phyloP scores from a whole-genome alignment of 2,888 invertebrate genomes.

The Conomelus anceps region DNA sequence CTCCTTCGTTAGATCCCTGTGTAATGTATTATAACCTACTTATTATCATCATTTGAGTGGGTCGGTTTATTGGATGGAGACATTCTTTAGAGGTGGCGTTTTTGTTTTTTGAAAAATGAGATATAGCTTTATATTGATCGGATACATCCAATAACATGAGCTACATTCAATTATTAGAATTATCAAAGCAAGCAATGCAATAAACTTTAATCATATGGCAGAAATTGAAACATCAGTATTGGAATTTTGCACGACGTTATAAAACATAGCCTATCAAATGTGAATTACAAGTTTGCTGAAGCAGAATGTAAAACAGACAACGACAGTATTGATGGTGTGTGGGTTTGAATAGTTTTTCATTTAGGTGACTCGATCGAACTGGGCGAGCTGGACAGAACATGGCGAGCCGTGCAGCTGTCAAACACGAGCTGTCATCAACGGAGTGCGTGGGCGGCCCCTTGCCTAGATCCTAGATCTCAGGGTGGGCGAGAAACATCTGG shows the following conservation, averaged over 20 bases:
- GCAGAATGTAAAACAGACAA: background rate
- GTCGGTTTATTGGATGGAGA: background rate
- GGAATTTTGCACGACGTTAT: background rate
- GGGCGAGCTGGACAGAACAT: background rate
- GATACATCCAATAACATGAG: background rate
- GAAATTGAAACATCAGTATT: background rate
- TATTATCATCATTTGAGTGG: background rate
- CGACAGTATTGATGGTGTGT: background rate
- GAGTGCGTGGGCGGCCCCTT: background rate
- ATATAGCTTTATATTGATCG: background rate
- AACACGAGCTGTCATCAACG: background rate
- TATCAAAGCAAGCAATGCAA: background rate
- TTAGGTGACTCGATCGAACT: background rate
- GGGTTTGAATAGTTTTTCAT: background rate
- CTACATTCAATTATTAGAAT: background rate
- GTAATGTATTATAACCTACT: background rate
- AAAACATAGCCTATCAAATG: background rate
- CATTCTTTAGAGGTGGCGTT: background rate
- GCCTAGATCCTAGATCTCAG: background rate
- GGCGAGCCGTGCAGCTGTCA: background rate
- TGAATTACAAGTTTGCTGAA: background rate
- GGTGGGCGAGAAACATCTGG: background rate
- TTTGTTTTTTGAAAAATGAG: background rate
- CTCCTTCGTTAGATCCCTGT: too few relatives aligned
- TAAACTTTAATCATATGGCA: background rate